Evolutionary conservation across 2,797 vertebrate genomes (phyloP).

Genomic region (Coranthus polyacanthus): DNA sequence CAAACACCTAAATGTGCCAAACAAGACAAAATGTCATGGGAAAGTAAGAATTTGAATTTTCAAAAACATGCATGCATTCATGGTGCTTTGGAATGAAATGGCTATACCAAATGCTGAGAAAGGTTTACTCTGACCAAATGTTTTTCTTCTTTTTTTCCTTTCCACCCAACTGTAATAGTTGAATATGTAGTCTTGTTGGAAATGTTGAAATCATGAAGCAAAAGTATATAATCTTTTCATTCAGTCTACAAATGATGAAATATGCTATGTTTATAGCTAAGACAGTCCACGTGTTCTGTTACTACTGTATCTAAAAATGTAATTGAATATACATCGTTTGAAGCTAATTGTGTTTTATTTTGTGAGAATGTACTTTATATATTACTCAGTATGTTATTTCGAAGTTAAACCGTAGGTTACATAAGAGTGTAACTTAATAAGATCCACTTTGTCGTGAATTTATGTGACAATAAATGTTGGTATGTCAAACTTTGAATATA

Average conservation of each 20-base stretch:
- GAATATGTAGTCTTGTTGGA: not conserved
- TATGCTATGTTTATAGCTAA: conserved; percentile 1
- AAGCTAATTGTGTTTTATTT: conserved; percentile 12
- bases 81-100: too few species aligned
- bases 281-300: not conserved
- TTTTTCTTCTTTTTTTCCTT: too few species aligned
- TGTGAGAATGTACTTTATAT: conserved; percentile 19
- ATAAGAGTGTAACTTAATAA: conserved; percentile 2
- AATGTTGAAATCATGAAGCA: not conserved
- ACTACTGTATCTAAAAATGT: too few species aligned
- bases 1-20: too few species aligned
- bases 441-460: too few species aligned
- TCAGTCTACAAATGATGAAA: conserved; percentile 2
- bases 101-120: too few species aligned
- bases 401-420: not conserved
- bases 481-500: not conserved
- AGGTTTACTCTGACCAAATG: too few species aligned
- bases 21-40: too few species aligned
- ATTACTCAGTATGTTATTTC: not conserved
- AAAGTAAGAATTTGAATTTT: too few species aligned
- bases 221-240: not conserved
- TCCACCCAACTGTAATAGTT: too few species aligned
- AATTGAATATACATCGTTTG: conserved; percentile 1
- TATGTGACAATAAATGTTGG: too few species aligned
- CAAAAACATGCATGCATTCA: too few species aligned